Percentiles rank a stretch among this genome's conserved stretches.
These are phyloP conservation scores for Trachurus trachurus DNA, from an alignment of 2,797 vertebrate species.

Conservation along the genomic window DNA sequence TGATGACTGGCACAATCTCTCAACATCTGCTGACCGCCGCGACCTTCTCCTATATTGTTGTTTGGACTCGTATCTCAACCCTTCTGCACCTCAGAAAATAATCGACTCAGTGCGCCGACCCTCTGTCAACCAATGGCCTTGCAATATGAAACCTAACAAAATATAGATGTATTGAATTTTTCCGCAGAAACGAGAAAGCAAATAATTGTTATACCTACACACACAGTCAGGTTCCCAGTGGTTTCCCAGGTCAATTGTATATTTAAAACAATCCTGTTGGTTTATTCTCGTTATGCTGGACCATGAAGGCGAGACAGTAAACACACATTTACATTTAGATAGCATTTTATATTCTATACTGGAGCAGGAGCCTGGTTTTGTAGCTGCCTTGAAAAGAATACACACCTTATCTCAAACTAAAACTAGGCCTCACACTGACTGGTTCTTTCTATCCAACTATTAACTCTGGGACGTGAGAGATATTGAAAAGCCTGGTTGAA, in stretches of 20 bases:
- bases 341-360: conserved; percentile 31
- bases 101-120: conserved; percentile 33
- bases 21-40: conserved; percentile 1
- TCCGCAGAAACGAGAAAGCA: conserved; percentile 3
- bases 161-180: not conserved
- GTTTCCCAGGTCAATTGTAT: conserved; percentile 28
- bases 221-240: not conserved
- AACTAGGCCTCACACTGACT: not conserved
- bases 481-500: not conserved
- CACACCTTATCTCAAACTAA: not conserved
- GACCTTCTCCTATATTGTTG: conserved; percentile 35
- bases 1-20: conserved; percentile 5
- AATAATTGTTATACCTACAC: conserved; percentile 23
- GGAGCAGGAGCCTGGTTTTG: not conserved
- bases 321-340: conserved; percentile 73
- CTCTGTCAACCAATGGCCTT: not conserved
- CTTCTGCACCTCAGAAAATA: conserved; percentile 33
- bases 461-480: conserved; percentile 1
- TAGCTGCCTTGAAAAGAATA: conserved; percentile 5
- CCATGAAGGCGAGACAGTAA: conserved; percentile 14
- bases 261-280: conserved; percentile 16
- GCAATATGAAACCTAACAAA: conserved; percentile 4
- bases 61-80: conserved; percentile 28
- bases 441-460: not conserved
- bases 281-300: conserved; percentile 11